Evolutionary conservation across 92 coral and sea anemone genomes (phyloP).

Genomic region (Isaurus tuberculatus): DNA sequence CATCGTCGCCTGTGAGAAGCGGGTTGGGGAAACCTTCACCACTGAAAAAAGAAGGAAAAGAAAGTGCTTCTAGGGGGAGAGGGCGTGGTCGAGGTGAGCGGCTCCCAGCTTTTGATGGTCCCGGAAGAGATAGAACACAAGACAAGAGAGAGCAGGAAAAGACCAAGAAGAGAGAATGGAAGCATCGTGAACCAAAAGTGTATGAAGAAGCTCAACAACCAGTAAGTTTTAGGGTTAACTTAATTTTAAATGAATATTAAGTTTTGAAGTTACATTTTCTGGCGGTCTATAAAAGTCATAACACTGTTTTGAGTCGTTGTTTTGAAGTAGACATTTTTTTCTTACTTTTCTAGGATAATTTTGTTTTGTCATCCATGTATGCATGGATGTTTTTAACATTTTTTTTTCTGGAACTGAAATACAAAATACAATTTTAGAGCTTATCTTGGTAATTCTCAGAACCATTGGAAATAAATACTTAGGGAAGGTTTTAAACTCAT

Average conservation of each 20-base stretch:
- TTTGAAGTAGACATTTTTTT: no score
- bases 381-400: no score
- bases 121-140: slow-evolving; percentile 53
- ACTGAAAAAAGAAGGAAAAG: slow-evolving; percentile 60
- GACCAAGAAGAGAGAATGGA: slow-evolving; percentile 81
- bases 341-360: no score
- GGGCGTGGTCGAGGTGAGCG: slow-evolving; percentile 86
- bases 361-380: no score
- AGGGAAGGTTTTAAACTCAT: no score
- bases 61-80: slow-evolving; percentile 71
- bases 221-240: slow-evolving; percentile 53
- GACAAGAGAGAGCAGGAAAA: slow-evolving; percentile 57
- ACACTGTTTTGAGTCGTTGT: no score
- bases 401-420: no score
- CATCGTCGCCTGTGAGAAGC: slow-evolving; percentile 66
- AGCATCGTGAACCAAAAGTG: slow-evolving; percentile 80
- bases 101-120: slow-evolving; percentile 34
- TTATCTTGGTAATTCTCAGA: no score
- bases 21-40: slow-evolving; percentile 51
- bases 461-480: no score
- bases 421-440: no score
- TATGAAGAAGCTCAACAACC: slow-evolving; percentile 80
- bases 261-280: neutral
- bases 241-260: neutral
- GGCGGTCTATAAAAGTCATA: neutral